Evolutionary conservation across 2,888 invertebrate genomes (phyloP), one percentile per base, ranked within the genome.

Genomic region (Nephrocerus scutellatus): DNA sequence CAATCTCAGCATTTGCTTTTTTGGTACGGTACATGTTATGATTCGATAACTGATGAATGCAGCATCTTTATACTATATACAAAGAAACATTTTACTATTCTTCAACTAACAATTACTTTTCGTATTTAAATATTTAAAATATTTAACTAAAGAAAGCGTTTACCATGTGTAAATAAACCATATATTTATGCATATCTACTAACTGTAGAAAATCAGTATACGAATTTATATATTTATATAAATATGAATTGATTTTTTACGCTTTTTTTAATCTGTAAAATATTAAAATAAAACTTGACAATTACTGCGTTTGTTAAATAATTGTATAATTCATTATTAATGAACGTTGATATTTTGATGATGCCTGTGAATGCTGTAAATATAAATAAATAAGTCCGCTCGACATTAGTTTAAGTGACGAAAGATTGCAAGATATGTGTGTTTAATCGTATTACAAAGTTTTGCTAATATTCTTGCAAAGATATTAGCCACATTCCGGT

Each of bases 161-260:
- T 30, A 26, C 20, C 25, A 37, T 37, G 30, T 37, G 30, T 36
- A 14, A 30, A 23, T 22, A 18, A 9, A 29, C 22, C 28, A n/a
- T n/a, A n/a, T 28, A 28, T n/a, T n/a, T 9, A 28, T 9, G 8
- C 9, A 13, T 13, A 13, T 28, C 9, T 28, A 28, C 28, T 39
- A 39, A 31, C 39, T 16, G 48, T 41, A 33, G 40, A 22, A 47
- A 49, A 39, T 33, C 39, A 43, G 44, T 44, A 49, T 51, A 51
- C 37, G 43, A 46, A 50, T 38, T 47, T 41, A 49, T 41, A 50
- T 39, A 37, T 39, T 30, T 42, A 40, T 43, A 48, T 49, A 37
- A 23, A 41, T 21, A 45, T 29, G 31, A 12, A 57, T 55, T 55
- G 51, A 52, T 46, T 37, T 26, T 29, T 31, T 38, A 25, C 34